Evolutionary conservation across 2,888 invertebrate genomes (phyloP), one percentile per base, ranked within the genome.

Genomic region (Trilocha varians): DNA sequence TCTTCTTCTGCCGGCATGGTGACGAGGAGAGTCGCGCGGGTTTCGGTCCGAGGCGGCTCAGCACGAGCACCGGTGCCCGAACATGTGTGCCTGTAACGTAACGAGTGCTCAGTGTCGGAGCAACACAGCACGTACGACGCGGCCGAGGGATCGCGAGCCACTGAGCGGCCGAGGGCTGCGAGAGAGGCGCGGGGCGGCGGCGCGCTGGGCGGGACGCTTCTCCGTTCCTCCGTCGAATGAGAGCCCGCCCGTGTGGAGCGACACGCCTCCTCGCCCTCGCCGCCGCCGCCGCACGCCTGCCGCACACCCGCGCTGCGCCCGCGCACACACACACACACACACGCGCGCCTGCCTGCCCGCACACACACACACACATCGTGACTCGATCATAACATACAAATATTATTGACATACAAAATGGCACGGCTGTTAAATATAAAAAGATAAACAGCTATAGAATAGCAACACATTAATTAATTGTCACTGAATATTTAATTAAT

Each of bases 1-100:
- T 83, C 83, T 65, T 82, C 83, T 75, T 83, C 83, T 69, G 83
- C 80, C 70, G 83, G 84, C 82, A 85, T 83, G 60, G 15, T 18
- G 32, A 13, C 42, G 35, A 34, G 18, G 14, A 34, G 5, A 18
- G 18, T 16, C 6, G 16, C 42, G 41, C 25, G 36, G 36, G 13
- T 35, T 34, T 36, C 41, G 41, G 36, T 36, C 14, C 17, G 32
- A 36, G 32, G 36, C 41, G 33, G 36, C 41, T 17, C 36, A 41
- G 33, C 37, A 36, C 37, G 37, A 32, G 14, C 17, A 33, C 41
- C 32, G 18, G 5, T 32, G 41, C 32, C 17, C 41, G 38, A 33
- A 38, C 34, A 42, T 38, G 34, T 18, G 41, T 34, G 41, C 32
- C 78, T 80, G 79, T 73, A 75, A 78, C 71, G 74, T 65, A 71